Evolutionary conservation across 2,797 vertebrate genomes (phyloP).

Genomic region (Liasis olivaceus): DNA sequence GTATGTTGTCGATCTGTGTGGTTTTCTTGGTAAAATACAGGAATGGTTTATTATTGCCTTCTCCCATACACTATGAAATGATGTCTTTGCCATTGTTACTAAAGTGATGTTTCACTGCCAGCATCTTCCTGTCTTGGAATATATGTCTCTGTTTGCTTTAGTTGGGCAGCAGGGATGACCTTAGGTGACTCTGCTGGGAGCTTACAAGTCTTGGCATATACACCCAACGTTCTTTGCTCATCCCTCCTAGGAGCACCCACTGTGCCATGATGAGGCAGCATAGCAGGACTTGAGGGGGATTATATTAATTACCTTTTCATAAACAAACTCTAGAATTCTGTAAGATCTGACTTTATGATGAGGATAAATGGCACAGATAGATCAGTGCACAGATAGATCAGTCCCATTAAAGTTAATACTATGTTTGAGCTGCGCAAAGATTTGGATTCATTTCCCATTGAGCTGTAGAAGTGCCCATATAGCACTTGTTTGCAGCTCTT

Average conservation of each 20-base stretch:
- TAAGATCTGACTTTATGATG: background rate
- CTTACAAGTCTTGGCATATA: background rate
- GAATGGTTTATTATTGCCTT: background rate
- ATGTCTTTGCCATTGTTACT: no score
- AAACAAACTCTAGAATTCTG: fast-evolving
- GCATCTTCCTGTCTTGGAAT: background rate
- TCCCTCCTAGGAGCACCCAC: background rate
- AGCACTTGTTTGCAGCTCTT: background rate
- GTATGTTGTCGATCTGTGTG: background rate
- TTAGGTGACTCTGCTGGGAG: background rate
- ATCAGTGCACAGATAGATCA: background rate
- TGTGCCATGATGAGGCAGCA: background rate
- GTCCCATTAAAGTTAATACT: background rate
- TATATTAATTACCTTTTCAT: constrained; percentile 31
- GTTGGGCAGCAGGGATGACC: background rate
- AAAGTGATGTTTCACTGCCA: background rate
- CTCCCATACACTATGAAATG: background rate
- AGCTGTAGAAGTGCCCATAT: background rate
- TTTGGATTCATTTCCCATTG: background rate
- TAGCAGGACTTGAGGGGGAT: background rate
- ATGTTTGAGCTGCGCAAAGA: background rate
- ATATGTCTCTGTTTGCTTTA: background rate
- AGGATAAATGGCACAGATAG: background rate
- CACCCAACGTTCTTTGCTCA: background rate
- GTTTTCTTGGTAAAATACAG: background rate